Evolutionary conservation across 1,140 invertebrate genomes (phyloP).

Genomic region (Akabosia matsudoensis): DNA sequence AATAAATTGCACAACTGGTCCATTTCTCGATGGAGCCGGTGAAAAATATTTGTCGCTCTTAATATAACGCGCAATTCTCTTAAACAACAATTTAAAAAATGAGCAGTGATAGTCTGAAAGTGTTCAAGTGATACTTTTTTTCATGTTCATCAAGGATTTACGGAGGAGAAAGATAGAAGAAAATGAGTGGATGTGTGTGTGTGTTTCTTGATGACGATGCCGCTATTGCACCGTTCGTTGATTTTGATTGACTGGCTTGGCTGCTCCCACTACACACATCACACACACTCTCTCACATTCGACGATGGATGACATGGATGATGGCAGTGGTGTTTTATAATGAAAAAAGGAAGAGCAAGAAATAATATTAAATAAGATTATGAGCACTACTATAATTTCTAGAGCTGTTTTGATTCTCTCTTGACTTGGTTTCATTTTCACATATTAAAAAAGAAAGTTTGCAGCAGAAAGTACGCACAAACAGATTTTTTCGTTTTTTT

Average conservation of each 20-base stretch:
- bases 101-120: too few species aligned
- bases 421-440: neutral
- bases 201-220: neutral
- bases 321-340: neutral
- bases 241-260: conserved; percentile 24
- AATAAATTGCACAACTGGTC: neutral
- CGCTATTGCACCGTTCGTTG: conserved; percentile 21
- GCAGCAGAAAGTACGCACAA: neutral
- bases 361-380: too few species aligned
- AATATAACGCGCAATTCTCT: neutral
- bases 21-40: neutral
- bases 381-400: too few species aligned
- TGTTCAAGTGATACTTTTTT: neutral
- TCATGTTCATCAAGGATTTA: too few species aligned
- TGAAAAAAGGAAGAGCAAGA: too few species aligned
- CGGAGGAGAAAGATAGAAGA: neutral
- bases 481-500: too few species aligned
- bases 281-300: neutral
- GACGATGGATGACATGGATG: conserved; percentile 6
- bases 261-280: neutral
- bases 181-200: neutral
- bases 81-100: neutral
- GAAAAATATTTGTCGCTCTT: neutral
- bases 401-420: neutral
- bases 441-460: neutral